Base-by-base conservation (phyloP, 1,140 invertebrate genomes). In the Anadara kagoshimensis region DNA sequence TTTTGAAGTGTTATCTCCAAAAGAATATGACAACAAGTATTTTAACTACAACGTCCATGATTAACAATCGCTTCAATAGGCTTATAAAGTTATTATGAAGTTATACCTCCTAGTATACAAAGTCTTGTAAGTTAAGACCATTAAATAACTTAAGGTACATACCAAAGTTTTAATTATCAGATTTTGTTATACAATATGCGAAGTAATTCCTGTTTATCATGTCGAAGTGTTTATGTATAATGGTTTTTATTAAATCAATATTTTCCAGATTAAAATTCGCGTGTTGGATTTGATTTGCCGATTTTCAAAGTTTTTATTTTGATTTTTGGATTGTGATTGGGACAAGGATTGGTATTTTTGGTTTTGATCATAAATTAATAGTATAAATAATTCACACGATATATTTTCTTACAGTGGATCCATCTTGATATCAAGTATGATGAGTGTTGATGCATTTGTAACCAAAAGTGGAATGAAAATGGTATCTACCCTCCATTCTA, bases 401-500 rank as follows among this genome's bases (percentile, higher is more conserved):
- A n/a, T 20, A 24, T 24, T 69, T 68, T 65, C 26, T 78, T 78
- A 3, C 87, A 96, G 95, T 84, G 92, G 95, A 43, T 94, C 95
- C 20, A 86, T 97, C 3, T 94, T 95, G 83, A 89, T 97, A 49
- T 92, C 93, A 10, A 94, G 94, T 14, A 92, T 92, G 10, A 95
- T 98, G 94, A 92, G 91, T 22, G 92, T 96, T 10, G 95, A 96
- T 78, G 92, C 94, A 45, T 91, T 93, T 72, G 93, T 94, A 66
- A 93, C 93, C 10, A 92, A 90, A 56, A 92, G 94, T 8, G 96
- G 95, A 18, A 92, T 97, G 14, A 94, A 95, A 82, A 90, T 97
- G 12, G 93, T 94, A 77, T 93, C 94, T 41, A 94, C 94, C 45
- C 85, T 97, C 24, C 96, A 97, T 85, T 94, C 95, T 0, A 94